phyloP scores from a whole-genome alignment of 2,888 invertebrate species.

The Sclerodermus sp. region DNA sequence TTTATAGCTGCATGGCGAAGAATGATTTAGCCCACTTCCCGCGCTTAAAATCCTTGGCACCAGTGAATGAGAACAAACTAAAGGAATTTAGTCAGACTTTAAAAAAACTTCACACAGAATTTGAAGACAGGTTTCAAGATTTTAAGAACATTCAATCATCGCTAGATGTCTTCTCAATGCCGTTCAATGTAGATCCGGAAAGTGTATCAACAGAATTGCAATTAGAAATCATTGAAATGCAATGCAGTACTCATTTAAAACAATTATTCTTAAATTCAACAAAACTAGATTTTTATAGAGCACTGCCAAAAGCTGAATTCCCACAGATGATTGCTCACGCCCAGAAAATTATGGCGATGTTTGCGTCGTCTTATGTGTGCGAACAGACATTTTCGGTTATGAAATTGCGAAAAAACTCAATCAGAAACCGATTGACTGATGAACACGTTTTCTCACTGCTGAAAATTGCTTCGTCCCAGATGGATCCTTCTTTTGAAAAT shows the following conservation, averaged over 20 bases:
- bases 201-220: background rate
- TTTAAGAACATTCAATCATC: slow-evolving; percentile 1
- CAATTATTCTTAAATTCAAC: background rate
- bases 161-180: slow-evolving; percentile 1
- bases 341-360: slow-evolving; percentile 18
- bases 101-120: slow-evolving; percentile 1
- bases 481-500: background rate
- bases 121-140: slow-evolving; percentile 1
- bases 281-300: slow-evolving; percentile 2
- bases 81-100: background rate
- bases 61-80: background rate
- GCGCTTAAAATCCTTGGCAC: slow-evolving; percentile 13
- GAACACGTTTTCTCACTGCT: slow-evolving; percentile 27
- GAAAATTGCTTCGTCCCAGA: slow-evolving; percentile 16
- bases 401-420: slow-evolving; percentile 12
- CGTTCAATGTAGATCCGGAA: slow-evolving; percentile 1
- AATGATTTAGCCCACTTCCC: slow-evolving; percentile 15
- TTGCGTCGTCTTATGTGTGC: slow-evolving; percentile 19
- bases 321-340: slow-evolving; percentile 13
- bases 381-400: slow-evolving; percentile 14
- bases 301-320: slow-evolving; percentile 7
- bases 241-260: slow-evolving; percentile 3
- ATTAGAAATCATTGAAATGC: background rate
- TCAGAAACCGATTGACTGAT: slow-evolving; percentile 15
- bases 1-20: background rate